Base-by-base conservation (phyloP, 2,888 invertebrate genomes). In the Quadroppia sp. region DNA sequence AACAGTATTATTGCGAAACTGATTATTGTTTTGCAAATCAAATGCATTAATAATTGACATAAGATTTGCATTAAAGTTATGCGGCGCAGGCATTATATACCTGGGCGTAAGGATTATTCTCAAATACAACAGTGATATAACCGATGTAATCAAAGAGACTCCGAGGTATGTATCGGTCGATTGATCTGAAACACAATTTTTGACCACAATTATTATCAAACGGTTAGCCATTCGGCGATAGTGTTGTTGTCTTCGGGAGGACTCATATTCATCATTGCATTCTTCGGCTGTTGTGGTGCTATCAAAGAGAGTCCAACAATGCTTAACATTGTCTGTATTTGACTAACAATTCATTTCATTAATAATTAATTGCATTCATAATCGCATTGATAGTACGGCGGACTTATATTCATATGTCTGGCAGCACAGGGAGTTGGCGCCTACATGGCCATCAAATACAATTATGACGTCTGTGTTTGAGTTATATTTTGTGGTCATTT, bases 201-300 rank as follows among this genome's bases (percentile, higher is more conserved):
- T n/a, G n/a, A n/a, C n/a, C n/a, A n/a, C n/a, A n/a, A n/a, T n/a
- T n/a, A n/a, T n/a, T n/a, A n/a, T n/a, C n/a, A n/a, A n/a, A n/a
- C n/a, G 17, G 4, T 15, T 40, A 64, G 64, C 13, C 64, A 83
- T 78, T 80, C 85, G 75, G 85, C 85, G 42, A 86, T 72, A 78
- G 82, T 83, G 74, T 80, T 86, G 72, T 82, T 86, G 53, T 85
- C 82, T n/a, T 81, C 86, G 61, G 86, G 87, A 25, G 82, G 82
- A 45, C 82, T 85, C 76, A 83, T 86, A 53, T 82, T 86, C 76
- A 80, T 84, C 40, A 84, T 85, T n/a, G 85, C 86, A 42, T 84
- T 86, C 81, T 83, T 85, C 76, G 87, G 86, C 25, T 87, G 86
- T 78, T 86, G 86, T 77, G 86, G 86, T 1, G 85, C 86, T 32